Evolutionary conservation across 1,140 invertebrate species (phyloP).

Genomic region (Bombus pyrosoma): DNA sequence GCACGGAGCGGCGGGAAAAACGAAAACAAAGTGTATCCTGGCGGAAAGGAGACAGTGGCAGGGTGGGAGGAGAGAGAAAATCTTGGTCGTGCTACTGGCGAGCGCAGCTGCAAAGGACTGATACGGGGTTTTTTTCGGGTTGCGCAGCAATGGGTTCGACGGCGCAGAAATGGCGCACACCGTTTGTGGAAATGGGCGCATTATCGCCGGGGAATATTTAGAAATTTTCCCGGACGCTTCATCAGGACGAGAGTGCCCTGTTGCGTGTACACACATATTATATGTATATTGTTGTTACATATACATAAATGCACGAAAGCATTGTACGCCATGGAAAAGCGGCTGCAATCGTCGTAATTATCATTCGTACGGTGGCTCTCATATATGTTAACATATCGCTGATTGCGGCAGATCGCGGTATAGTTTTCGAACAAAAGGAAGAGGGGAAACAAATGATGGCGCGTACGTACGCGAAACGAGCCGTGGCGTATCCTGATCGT

Average conservation of each 20-base stretch:
- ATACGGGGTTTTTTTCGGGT: not conserved
- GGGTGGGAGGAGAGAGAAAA: not conserved
- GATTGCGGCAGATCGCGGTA: conserved; percentile 31
- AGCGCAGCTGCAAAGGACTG: not conserved
- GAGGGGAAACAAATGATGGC: not conserved
- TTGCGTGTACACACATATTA: not conserved
- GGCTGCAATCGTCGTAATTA: conserved; percentile 34
- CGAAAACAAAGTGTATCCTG: not conserved
- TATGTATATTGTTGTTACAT: not conserved
- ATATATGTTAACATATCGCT: conserved; percentile 1
- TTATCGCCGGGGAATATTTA: conserved; percentile 30
- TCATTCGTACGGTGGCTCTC: conserved; percentile 11
- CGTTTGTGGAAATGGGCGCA: not conserved
- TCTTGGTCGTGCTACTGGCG: not conserved
- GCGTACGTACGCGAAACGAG: not conserved
- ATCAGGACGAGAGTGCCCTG: not conserved
- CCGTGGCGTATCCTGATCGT: not conserved
- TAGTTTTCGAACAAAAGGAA: conserved; percentile 30
- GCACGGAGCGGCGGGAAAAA: conserved; percentile 11
- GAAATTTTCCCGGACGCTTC: conserved; percentile 14
- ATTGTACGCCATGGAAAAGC: conserved; percentile 26
- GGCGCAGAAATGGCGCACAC: conserved; percentile 15
- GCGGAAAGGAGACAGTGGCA: not conserved
- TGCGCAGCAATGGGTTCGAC: conserved; percentile 11
- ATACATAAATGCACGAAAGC: not conserved